A percentile compares a stretch with the other conserved stretches of the same genome.
phyloP scores from a whole-genome alignment of 2,797 vertebrate species.

The Characodon lateralis region DNA sequence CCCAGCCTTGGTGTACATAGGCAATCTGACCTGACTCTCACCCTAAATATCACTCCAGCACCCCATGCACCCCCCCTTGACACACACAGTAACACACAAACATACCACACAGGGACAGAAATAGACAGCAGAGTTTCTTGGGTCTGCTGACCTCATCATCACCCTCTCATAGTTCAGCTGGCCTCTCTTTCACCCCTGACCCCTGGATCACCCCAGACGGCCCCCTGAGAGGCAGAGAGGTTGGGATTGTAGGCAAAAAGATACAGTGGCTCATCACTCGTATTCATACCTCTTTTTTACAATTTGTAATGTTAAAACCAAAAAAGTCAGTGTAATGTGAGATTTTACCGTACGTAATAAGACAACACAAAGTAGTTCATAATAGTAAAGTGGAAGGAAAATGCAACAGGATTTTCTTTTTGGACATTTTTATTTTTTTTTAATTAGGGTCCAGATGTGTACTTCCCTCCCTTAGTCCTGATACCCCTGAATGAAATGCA shows the following conservation, averaged over 20 bases:
- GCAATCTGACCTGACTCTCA: slow-evolving; percentile 71
- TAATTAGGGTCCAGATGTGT: too few relatives aligned
- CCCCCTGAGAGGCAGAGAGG: slow-evolving; percentile 50
- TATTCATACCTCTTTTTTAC: background rate
- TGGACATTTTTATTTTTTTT: background rate
- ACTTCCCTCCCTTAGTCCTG: background rate
- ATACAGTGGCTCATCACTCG: background rate
- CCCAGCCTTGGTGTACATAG: slow-evolving; percentile 49
- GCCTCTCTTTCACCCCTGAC: slow-evolving; percentile 86
- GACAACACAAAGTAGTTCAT: background rate
- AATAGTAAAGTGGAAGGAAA: background rate
- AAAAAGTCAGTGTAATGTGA: background rate
- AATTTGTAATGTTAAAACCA: background rate
- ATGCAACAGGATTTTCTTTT: background rate
- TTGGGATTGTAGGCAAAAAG: slow-evolving; percentile 45
- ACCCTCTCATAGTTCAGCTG: slow-evolving; percentile 75
- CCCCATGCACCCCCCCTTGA: slow-evolving; percentile 20
- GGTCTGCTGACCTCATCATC: slow-evolving; percentile 73
- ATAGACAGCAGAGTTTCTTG: slow-evolving; percentile 53
- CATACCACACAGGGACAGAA: slow-evolving; percentile 10
- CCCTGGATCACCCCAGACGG: slow-evolving; percentile 78
- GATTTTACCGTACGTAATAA: background rate
- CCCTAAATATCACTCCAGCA: slow-evolving; percentile 54
- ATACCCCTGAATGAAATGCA: background rate
- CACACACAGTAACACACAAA: slow-evolving; percentile 24